A percentile compares a stretch with the other conserved stretches of the same genome.
These are phyloP conservation scores for Volucella bombylans DNA, from an alignment of 2,888 invertebrate genomes.

Conservation along the genomic window DNA sequence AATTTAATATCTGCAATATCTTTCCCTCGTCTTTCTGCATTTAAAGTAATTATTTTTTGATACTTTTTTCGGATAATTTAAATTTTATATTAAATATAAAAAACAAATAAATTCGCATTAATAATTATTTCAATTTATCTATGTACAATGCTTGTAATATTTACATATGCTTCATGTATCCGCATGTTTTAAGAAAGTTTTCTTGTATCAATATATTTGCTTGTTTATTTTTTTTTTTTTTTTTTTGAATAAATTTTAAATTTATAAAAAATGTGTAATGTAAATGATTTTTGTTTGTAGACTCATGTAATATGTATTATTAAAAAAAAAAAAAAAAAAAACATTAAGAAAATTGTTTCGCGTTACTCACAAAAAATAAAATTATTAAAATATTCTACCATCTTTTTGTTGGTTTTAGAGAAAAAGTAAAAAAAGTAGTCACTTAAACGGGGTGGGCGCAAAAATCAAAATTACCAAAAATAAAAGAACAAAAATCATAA, in stretches of 20 bases:
- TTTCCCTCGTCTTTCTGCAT: constrained; percentile 4
- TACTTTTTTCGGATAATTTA: neutral
- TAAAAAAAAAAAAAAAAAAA: constrained; percentile 38
- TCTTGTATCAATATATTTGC: neutral
- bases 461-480: constrained; percentile 61
- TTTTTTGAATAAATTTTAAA: neutral
- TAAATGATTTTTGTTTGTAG: constrained; percentile 33
- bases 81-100: neutral
- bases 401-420: constrained; percentile 43
- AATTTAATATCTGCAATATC: neutral
- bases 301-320: constrained; percentile 16
- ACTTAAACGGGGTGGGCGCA: constrained; percentile 69
- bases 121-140: neutral
- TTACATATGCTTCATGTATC: constrained; percentile 64
- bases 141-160: constrained; percentile 61
- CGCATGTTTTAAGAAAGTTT: constrained; percentile 68
- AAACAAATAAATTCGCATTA: neutral
- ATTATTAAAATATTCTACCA: constrained; percentile 11
- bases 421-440: constrained; percentile 39
- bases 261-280: constrained; percentile 34
- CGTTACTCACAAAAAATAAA: constrained; percentile 13
- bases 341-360: constrained; percentile 37
- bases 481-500: constrained; percentile 19
- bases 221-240: neutral
- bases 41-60: constrained; percentile 1